Base-by-base conservation (phyloP, 2,888 invertebrate species). In the Hypercompe scribonia region DNA sequence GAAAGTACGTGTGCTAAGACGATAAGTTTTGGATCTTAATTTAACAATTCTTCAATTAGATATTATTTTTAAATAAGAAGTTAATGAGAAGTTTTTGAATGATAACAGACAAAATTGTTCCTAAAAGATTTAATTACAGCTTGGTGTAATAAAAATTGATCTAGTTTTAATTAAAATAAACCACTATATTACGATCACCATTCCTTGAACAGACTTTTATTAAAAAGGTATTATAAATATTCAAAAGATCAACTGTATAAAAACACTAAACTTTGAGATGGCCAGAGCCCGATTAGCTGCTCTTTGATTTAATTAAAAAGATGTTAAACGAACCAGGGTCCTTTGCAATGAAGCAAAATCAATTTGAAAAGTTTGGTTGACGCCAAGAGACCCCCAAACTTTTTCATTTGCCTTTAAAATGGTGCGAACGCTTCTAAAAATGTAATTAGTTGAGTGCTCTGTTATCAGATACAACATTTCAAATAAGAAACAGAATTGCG, bases 241-340 rank as follows among this genome's bases (percentile, higher is more conserved):
- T 84, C 72, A 76, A 73, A 78, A 82, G 82, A 81, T 84, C 78
- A 84, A 83, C 74, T 77, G 81, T 79, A 87, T 87, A 86, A 86
- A 87, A 85, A 80, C 70, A 78, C 78, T 66, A 74, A 68, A 31
- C 28, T 21, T 68, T 63, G 31, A 78, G 82, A 79, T 81, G 81
- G 79, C 78, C 81, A 82, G 75, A 76, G 80, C 80, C 73, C 90
- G 90, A 92, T 90, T 92, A 91, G 90, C 83, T 83, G 83, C 75
- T 83, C 87, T 86, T 88, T 90, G 88, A 90, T 93, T 94, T 92
- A 94, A 94, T 94, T 94, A 92, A 92, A 93, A 93, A 92, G 89
- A 93, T 91, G 92, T 93, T 92, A 90, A 92, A 90, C 90, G 92
- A 92, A 89, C 90, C 90, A 87, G 83, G 83, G 88, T 82, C 87